These are phyloP conservation scores for Zapornia atra DNA, from an alignment of 2,113 vertebrate genomes.

Conservation along the genomic window DNA sequence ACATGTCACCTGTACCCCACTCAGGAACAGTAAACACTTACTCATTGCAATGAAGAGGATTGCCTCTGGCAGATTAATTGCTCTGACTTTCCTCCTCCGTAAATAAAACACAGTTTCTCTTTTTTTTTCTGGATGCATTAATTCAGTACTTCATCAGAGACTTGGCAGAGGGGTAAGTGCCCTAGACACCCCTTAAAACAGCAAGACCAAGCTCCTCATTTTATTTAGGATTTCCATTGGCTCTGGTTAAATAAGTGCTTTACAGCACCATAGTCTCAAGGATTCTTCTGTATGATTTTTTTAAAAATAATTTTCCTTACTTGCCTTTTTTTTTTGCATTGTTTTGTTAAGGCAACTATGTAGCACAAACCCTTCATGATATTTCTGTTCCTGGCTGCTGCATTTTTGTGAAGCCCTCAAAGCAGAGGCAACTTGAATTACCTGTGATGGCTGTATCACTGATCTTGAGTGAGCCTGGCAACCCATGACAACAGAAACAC, in stretches of 20 bases:
- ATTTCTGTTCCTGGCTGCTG: background rate
- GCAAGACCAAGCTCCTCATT: background rate
- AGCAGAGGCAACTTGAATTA: background rate
- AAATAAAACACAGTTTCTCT: background rate
- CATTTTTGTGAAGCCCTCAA: background rate
- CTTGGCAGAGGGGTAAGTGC: background rate
- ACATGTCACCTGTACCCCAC: background rate
- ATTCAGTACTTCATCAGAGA: slow-evolving; percentile 28
- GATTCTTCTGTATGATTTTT: background rate
- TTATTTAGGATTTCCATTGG: background rate
- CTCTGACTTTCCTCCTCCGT: background rate
- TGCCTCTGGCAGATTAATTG: slow-evolving; percentile 13
- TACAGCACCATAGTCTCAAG: background rate
- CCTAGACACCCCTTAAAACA: background rate
- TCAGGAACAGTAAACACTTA: slow-evolving; percentile 32
- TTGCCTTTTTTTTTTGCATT: background rate
- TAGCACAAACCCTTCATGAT: background rate
- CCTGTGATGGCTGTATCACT: background rate
- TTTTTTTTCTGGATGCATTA: background rate
- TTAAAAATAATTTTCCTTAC: background rate
- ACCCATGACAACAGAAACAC: background rate
- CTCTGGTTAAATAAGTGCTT: background rate
- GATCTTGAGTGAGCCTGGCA: background rate
- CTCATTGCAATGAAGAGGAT: slow-evolving; percentile 14
- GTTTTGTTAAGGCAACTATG: background rate